phyloP scores from a whole-genome alignment of 2,797 vertebrate genomes.

The Crenuchus spilurus region DNA sequence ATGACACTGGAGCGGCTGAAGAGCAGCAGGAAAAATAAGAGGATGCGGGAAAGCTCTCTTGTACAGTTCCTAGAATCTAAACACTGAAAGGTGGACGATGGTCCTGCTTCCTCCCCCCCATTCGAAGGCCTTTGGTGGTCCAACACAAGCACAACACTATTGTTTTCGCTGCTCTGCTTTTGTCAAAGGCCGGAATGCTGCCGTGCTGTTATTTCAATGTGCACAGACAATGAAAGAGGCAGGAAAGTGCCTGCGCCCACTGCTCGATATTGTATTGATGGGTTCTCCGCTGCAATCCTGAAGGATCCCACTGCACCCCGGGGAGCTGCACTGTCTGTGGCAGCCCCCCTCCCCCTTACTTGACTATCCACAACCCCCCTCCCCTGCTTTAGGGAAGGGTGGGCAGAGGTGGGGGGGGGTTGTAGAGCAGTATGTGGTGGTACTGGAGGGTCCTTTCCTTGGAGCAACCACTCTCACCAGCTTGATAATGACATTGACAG shows the following conservation, averaged over 20 bases:
- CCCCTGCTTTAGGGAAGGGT: constrained; percentile 61
- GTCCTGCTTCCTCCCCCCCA: constrained; percentile 2
- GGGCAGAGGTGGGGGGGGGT: constrained; percentile 44
- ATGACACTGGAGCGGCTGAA: constrained; percentile 73
- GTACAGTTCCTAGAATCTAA: constrained; percentile 5
- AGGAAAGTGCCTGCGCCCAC: constrained; percentile 27
- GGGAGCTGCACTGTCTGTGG: constrained; percentile 56
- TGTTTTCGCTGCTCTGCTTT: constrained; percentile 5
- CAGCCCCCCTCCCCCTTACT: constrained; percentile 54
- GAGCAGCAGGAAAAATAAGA: constrained; percentile 62
- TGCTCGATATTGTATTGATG: constrained; percentile 69
- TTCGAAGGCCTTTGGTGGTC: constrained; percentile 7
- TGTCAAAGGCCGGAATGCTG: constrained; percentile 14
- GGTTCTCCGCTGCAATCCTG: constrained; percentile 59
- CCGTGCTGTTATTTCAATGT: constrained; percentile 27
- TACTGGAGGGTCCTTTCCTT: constrained; percentile 69
- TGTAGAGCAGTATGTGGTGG: constrained; percentile 62
- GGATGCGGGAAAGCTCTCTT: constrained; percentile 25
- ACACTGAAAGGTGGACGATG: constrained; percentile 7
- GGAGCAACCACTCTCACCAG: constrained; percentile 71
- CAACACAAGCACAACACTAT: constrained; percentile 28
- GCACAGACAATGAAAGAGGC: constrained; percentile 27
- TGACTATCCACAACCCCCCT: constrained; percentile 58
- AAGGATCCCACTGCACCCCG: constrained; percentile 69
- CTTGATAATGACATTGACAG: constrained; percentile 78